phyloP scores from a whole-genome alignment of 2,113 vertebrate genomes.

The Cephalopterus ornatus region DNA sequence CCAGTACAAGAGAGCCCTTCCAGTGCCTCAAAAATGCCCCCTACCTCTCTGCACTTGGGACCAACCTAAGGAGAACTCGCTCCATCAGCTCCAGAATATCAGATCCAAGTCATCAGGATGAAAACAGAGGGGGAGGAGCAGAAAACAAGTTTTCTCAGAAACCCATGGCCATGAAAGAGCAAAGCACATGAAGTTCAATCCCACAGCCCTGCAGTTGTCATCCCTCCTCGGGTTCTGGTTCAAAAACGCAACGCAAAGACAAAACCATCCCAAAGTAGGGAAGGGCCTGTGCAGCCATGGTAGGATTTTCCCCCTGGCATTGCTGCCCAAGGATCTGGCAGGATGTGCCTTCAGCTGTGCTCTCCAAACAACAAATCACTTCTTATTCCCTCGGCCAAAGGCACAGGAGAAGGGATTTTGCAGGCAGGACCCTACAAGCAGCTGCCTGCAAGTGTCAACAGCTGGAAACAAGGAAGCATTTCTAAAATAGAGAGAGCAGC shows the following conservation, averaged over 20 bases:
- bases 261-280: not conserved
- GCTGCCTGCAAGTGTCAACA: constrained; percentile 20
- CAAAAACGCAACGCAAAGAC: not conserved
- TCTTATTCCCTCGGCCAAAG: not conserved
- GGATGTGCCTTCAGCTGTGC: constrained; percentile 39
- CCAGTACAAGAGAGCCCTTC: not conserved
- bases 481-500: not conserved
- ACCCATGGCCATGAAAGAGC: not conserved
- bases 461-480: constrained; percentile 18
- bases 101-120: not conserved
- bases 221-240: not conserved
- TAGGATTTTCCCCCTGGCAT: not conserved
- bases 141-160: not conserved
- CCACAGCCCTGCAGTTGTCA: not conserved
- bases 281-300: not conserved
- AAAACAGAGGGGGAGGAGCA: not conserved
- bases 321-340: constrained; percentile 22
- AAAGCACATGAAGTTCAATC: not conserved
- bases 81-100: not conserved
- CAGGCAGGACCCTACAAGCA: not conserved
- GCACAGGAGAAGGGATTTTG: not conserved
- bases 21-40: not conserved
- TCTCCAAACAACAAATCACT: constrained; percentile 1
- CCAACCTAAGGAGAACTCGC: not conserved
- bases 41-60: not conserved